Conservation (phyloP, 92 coral and sea anemone species). For the Micromussa lordhowensis region DNA sequence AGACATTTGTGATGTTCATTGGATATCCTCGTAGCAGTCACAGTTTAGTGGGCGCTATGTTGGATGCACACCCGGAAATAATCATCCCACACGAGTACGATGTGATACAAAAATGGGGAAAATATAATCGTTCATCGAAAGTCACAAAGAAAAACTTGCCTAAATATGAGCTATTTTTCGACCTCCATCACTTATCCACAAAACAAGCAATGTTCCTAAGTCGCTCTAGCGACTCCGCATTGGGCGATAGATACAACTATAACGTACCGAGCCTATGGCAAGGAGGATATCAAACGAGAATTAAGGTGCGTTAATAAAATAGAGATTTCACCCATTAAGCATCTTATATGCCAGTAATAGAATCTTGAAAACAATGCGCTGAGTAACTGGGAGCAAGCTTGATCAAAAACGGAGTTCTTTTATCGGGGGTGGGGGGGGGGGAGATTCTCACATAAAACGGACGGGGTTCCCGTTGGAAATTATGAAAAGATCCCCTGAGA, state of each 20-base stretch:
- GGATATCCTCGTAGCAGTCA: constrained; percentile 62
- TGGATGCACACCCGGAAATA: constrained; percentile 31
- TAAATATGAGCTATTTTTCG: constrained; percentile 20
- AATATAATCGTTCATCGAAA: not conserved
- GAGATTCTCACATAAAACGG: no score
- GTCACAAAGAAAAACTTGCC: not conserved
- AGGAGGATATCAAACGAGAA: constrained; percentile 24
- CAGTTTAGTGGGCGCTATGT: no score
- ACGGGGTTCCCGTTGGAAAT: no score
- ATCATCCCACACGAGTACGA: constrained; percentile 54
- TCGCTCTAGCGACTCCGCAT: no score
- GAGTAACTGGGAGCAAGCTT: no score
- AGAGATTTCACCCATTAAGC: no score
- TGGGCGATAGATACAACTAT: not conserved
- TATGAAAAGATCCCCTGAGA: no score
- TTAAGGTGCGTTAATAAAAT: constrained; percentile 23
- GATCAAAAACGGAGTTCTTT: no score
- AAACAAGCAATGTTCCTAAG: constrained; percentile 26
- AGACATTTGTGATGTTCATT: constrained; percentile 58
- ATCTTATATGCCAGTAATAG: no score
- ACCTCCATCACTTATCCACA: constrained; percentile 16
- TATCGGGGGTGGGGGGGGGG: no score
- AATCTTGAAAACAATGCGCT: no score
- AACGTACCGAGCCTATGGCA: constrained; percentile 40
- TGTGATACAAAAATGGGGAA: constrained; percentile 16